These are phyloP conservation scores for Gnathonemus longibarbis DNA, from an alignment of 2,113 vertebrate species.

Conservation along the genomic window DNA sequence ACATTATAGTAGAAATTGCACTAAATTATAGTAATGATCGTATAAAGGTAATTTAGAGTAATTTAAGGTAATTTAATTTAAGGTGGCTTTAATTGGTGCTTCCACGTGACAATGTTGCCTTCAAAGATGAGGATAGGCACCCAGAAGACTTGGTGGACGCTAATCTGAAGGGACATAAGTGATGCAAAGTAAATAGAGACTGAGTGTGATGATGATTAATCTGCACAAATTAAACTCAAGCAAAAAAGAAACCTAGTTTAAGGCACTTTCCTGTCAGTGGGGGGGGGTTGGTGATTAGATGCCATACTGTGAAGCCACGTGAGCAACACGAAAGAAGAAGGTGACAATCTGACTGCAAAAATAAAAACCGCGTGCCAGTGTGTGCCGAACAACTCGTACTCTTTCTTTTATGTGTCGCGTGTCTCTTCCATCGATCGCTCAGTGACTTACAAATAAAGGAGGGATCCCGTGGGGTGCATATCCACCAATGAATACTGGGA, in stretches of 20 bases:
- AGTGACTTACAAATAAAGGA: background rate
- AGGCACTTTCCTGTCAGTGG: slow-evolving; percentile 21
- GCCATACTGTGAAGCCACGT: background rate
- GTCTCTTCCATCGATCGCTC: background rate
- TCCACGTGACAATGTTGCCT: background rate
- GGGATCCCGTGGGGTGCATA: background rate
- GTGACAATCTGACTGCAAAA: background rate
- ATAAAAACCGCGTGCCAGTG: background rate
- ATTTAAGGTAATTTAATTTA: too few relatives aligned
- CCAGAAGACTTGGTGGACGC: background rate
- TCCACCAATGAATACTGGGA: background rate
- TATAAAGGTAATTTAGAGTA: background rate
- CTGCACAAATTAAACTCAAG: slow-evolving; percentile 36
- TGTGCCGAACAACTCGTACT: background rate
- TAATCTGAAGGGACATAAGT: slow-evolving; percentile 26
- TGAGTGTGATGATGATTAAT: slow-evolving; percentile 37
- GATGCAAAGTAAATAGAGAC: slow-evolving; percentile 31
- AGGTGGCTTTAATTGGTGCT: background rate
- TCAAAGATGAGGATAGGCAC: background rate
- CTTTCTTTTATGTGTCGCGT: background rate
- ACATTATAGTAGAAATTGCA: background rate
- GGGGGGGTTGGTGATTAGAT: background rate
- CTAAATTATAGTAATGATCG: background rate
- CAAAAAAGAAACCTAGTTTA: slow-evolving; percentile 29
- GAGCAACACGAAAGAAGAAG: background rate